Base-by-base conservation (phyloP, 2,888 invertebrate genomes). In the Choristoneura rosaceana region DNA sequence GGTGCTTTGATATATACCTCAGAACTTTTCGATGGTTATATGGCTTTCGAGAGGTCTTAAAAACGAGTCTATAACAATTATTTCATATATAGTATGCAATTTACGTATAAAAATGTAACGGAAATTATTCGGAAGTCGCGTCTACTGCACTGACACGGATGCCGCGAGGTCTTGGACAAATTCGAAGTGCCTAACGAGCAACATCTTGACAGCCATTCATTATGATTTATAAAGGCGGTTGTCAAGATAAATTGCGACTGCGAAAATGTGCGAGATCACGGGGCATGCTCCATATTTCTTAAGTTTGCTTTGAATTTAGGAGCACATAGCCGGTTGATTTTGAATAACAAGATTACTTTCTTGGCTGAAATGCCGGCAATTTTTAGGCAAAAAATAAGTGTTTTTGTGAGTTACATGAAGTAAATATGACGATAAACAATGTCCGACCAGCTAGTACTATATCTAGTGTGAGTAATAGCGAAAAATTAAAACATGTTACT, bases 121-220 rank as follows among this genome's bases (percentile, higher is more conserved):
- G 73, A 68, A 69, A 52, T 60, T 43, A 64, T 73, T 73, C 63
- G 73, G 73, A 69, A 69, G 67, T 45, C 65, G 43, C 71, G 66
- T 67, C 67, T 62, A 61, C 58, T 63, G 63, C 33, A 59, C 68
- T 73, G 71, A 64, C 71, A 73, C 63, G 38, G 55, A 63, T 68
- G 58, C 10, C 43, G 58, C 58, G 15, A 64, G 50, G 63, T 59
- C 63, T 43, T 55, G 45, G 61, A 41, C 61, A 10, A 45, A 64
- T 33, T 45, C 50, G 25, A 25, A 33, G 45, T 25, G 14, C 25
- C 43, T 47, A 45, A 45, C 62, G 62, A 63, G 14, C 33, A 15
- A 14, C 41, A 3, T n/a, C 14, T 41, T 33, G 63, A 50, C 63
- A 50, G 34, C 34, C 34, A 15, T 33, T 64, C 25, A 50, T 64